A percentile compares a stretch with the other conserved stretches of the same genome.
Conservation (phyloP, 2,888 invertebrate species). For the Drosophila vallismaia region DNA sequence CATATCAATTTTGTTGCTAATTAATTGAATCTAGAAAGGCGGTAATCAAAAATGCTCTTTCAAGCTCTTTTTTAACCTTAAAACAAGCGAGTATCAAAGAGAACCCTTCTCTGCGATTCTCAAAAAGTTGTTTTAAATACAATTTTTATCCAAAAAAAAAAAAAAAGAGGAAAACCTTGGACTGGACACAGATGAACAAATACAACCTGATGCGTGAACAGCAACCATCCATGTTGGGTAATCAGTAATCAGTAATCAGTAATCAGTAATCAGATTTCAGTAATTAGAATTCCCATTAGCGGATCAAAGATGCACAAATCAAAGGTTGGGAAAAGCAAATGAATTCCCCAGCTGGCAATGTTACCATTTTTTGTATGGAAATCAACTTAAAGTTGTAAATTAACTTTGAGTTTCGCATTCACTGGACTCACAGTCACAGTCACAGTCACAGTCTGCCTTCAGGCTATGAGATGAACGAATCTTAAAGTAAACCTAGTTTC, state of each 20-base stretch:
- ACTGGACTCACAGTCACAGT: neutral
- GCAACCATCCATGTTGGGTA: neutral
- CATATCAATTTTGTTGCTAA: neutral
- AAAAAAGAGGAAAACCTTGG: neutral
- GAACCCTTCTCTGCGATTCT: neutral
- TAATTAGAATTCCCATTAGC: constrained; percentile 4
- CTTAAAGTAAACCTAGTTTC: neutral
- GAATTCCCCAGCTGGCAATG: neutral
- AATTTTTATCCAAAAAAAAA: neutral
- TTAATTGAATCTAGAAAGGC: neutral
- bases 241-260: neutral
- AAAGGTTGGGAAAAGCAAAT: neutral
- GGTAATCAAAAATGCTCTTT: neutral
- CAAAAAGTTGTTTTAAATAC: neutral
- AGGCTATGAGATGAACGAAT: neutral
- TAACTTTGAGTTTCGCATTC: neutral
- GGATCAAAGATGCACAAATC: constrained; percentile 4
- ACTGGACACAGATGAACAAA: neutral
- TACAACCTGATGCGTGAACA: neutral
- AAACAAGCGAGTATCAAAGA: neutral
- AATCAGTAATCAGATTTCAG: neutral
- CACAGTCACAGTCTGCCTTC: neutral
- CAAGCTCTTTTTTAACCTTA: neutral
- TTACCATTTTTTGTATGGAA: neutral
- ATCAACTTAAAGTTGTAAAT: neutral